Evolutionary conservation across 2,797 vertebrate genomes (phyloP).

Genomic region (Sebastes cheni): DNA sequence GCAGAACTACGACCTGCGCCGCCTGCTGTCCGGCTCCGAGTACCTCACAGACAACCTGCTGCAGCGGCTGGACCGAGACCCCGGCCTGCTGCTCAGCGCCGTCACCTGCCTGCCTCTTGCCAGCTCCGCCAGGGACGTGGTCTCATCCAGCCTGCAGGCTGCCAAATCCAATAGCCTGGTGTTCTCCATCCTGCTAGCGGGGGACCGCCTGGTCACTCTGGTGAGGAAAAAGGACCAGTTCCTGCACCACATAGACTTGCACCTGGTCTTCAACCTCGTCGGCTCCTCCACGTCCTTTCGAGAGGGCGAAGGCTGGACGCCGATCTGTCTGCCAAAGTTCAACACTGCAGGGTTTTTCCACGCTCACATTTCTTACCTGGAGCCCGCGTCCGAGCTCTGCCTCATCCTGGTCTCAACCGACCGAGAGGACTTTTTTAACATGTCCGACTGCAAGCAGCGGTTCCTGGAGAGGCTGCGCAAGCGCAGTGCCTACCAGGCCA

Average conservation of each 20-base stretch:
- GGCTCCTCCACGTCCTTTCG: constrained; percentile 94
- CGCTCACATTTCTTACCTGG: constrained; percentile 96
- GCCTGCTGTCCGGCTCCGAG: constrained; percentile 93
- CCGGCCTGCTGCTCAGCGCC: constrained; percentile 92
- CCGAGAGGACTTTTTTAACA: constrained; percentile 96
- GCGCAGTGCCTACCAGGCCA: constrained; percentile 84
- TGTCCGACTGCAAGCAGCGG: constrained; percentile 93
- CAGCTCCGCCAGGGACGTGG: constrained; percentile 83
- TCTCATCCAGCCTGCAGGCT: constrained; percentile 91
- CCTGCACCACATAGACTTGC: constrained; percentile 96
- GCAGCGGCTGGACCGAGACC: constrained; percentile 90
- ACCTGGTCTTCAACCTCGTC: constrained; percentile 96
- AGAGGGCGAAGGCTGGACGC: constrained; percentile 97
- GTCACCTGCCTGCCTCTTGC: constrained; percentile 92
- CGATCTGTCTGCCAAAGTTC: constrained; percentile 97
- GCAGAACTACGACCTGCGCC: constrained; percentile 97
- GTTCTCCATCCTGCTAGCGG: constrained; percentile 93
- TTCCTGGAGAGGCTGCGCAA: constrained; percentile 92
- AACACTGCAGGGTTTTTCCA: constrained; percentile 96
- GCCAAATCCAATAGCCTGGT: constrained; percentile 92
- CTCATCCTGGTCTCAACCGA: constrained; percentile 95
- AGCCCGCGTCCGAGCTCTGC: constrained; percentile 90
- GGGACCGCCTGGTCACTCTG: constrained; percentile 91
- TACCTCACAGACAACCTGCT: constrained; percentile 95
- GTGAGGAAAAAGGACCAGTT: constrained; percentile 96